Percentiles rank a stretch among this genome's conserved stretches.
Conservation (phyloP, 2,113 vertebrate species). For the Jaculus jaculus region DNA sequence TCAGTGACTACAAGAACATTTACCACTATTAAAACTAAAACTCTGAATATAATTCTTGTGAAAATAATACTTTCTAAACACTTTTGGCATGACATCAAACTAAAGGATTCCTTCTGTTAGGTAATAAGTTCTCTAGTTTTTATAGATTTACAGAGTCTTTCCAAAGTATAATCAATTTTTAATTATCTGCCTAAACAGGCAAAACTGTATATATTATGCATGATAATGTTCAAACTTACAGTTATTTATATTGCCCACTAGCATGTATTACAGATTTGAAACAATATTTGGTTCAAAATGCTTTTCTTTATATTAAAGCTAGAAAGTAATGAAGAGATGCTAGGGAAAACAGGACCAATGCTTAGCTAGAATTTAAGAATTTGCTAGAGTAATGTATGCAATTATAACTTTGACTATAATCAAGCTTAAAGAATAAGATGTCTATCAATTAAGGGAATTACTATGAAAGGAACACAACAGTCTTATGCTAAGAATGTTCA, state of each 20-base stretch:
- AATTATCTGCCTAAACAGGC: conserved; percentile 48
- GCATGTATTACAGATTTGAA: neutral
- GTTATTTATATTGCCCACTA: neutral
- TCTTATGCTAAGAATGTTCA: conserved; percentile 10
- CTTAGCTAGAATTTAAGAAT: conserved; percentile 63
- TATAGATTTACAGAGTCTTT: conserved; percentile 8
- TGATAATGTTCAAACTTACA: neutral
- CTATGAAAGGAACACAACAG: conserved; percentile 29
- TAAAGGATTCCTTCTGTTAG: neutral
- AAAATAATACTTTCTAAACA: conserved; percentile 39
- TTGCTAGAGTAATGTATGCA: conserved; percentile 54
- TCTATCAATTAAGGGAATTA: conserved; percentile 60
- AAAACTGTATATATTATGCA: neutral
- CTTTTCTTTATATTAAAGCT: conserved; percentile 58
- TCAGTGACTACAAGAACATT: conserved; percentile 2
- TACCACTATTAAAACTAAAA: conserved; percentile 19
- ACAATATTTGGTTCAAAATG: conserved; percentile 47
- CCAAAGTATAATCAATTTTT: conserved; percentile 50
- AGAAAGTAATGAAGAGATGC: conserved; percentile 49
- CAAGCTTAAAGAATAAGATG: conserved; percentile 51
- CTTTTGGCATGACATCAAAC: conserved; percentile 15
- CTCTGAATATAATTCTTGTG: conserved; percentile 35
- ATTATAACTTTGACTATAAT: conserved; percentile 56
- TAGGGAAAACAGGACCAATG: conserved; percentile 50
- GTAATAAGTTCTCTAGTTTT: neutral